Percentiles rank a stretch among this genome's conserved stretches.
These are phyloP conservation scores for Ophonus ardosiacus DNA, from an alignment of 2,888 invertebrate genomes.

Conservation along the genomic window DNA sequence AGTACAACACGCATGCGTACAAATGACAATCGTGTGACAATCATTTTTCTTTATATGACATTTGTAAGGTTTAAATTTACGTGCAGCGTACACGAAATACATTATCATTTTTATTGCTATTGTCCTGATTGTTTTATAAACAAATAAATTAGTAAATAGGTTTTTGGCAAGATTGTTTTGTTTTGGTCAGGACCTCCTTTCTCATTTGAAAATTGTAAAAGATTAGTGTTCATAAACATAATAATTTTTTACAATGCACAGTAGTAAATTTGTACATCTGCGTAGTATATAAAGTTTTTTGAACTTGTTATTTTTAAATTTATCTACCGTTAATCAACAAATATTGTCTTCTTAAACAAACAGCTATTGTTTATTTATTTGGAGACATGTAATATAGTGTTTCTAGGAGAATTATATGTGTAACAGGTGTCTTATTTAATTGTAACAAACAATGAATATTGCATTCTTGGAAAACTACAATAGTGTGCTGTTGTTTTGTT, in stretches of 20 bases:
- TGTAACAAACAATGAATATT: neutral
- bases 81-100: neutral
- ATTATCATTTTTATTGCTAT: neutral
- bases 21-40: neutral
- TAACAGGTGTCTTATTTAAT: neutral
- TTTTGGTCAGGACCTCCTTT: conserved; percentile 7
- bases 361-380: too few relatives aligned
- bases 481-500: neutral
- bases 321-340: neutral
- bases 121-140: neutral
- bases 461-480: conserved; percentile 3
- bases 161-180: conserved; percentile 24
- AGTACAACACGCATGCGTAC: neutral
- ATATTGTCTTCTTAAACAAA: too few relatives aligned
- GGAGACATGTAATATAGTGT: neutral
- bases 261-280: neutral
- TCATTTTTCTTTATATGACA: conserved; percentile 29
- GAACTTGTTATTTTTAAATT: conserved; percentile 30
- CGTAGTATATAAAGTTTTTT: conserved; percentile 12
- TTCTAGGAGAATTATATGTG: neutral
- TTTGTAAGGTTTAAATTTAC: conserved; percentile 8
- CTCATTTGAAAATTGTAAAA: neutral
- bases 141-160: neutral
- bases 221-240: neutral
- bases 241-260: conserved; percentile 3